phyloP scores from a whole-genome alignment of 1,140 invertebrate species.

The Leptoteleia sp. region DNA sequence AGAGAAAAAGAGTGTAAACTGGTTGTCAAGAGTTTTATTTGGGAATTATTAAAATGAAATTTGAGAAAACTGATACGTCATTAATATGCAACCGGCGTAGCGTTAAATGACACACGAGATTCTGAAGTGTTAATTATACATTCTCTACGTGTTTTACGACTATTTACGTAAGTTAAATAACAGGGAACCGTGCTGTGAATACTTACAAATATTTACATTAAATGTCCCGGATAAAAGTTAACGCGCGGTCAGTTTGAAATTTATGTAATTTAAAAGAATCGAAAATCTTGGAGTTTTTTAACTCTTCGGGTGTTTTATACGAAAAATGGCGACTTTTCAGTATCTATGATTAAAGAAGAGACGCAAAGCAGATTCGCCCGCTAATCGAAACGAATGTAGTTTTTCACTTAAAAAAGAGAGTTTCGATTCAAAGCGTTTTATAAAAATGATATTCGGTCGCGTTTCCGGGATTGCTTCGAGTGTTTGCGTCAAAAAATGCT shows the following conservation, averaged over 20 bases:
- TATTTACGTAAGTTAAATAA: conserved; percentile 43
- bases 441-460: conserved; percentile 3
- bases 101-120: conserved; percentile 27
- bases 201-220: conserved; percentile 24
- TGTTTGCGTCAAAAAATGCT: too few species aligned
- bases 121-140: conserved; percentile 30
- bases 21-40: conserved; percentile 5
- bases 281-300: too few species aligned
- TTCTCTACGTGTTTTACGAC: conserved; percentile 32
- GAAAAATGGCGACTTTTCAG: conserved; percentile 1
- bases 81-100: conserved; percentile 26
- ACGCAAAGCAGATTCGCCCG: neutral
- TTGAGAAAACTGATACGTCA: conserved; percentile 38
- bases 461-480: neutral
- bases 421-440: conserved; percentile 6
- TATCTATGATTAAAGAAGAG: conserved; percentile 1
- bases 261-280: too few species aligned
- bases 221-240: conserved; percentile 5
- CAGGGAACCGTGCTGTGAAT: neutral
- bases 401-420: conserved; percentile 3
- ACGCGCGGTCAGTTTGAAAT: too few species aligned
- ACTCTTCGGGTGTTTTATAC: too few species aligned
- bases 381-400: conserved; percentile 5
- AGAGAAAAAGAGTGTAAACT: neutral
- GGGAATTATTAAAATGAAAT: conserved; percentile 28